Base-by-base conservation (phyloP, 1,140 invertebrate species). In the Leptonema lineaticorne region DNA sequence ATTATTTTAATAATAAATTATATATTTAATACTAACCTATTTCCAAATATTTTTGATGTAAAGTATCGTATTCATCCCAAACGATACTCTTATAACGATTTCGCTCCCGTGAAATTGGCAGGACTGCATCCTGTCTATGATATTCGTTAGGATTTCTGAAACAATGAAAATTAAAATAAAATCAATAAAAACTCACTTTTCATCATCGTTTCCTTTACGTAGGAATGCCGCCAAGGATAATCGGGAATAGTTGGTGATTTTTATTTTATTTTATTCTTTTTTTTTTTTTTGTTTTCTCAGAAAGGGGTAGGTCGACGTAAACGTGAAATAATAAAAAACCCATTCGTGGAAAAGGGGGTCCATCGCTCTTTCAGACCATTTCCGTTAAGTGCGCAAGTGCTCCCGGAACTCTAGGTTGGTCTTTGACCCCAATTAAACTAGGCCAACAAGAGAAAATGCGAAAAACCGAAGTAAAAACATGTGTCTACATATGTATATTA, bases 11-110 rank as follows among this genome's bases (percentile, higher is more conserved):
- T n/a, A n/a, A n/a, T n/a, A n/a, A n/a, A n/a, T n/a, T n/a, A n/a
- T n/a, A n/a, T n/a, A n/a, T n/a, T n/a, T n/a, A n/a, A n/a, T 41
- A 41, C 2, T 90, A 81, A 95, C 93, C 91, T 70, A 97, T 94
- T 86, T 95, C 92, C 70, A 96, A 84, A 82, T 95, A 96, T 76
- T 95, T 94, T 75, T 96, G 93, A 82, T 95, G 92, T 16, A 92
- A 83, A 1, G 90, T 89, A 76, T 96, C 93, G 78, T 95, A 96
- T 75, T 92, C 89, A 70, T 95, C 94, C 95, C 94, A 97, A 1
- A 87, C 85, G 67, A 92, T 87, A 59, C 87, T 90, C 60, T 90
- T 87, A 77, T 93, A 96, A 57, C 92, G 85, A 78, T 92, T 94
- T 45, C 89, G 86, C 78, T 94, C 92, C 75, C 89, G 90, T 50